Evolutionary conservation across 2,113 vertebrate species (phyloP), one percentile per base, ranked within the genome.

Genomic region (Tichodroma muraria): DNA sequence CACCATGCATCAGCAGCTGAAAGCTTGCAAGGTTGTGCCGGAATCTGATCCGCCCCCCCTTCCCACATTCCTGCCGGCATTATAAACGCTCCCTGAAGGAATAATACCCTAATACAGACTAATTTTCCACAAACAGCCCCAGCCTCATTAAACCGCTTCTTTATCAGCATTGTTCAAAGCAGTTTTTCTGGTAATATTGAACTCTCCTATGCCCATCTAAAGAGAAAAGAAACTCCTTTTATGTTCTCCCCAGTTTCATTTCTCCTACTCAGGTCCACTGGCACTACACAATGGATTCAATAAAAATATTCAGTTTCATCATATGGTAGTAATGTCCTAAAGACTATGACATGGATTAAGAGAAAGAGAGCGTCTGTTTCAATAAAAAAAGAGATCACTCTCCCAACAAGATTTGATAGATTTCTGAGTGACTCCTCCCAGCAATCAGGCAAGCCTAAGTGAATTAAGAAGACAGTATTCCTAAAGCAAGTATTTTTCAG

Each of bases 51-150:
- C 42, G 21, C 53, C 49, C 15, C 15, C 19, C 21, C 17, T 79
- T 53, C 50, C 88, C 87, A 96, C 97, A 98, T 98, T 98, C 97
- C 97, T 97, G 91, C 60, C 80, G 66, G 97, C 95, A 98, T 98
- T 98, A 98, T 72, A 96, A 97, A 94, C 1, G 11, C 80, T 94
- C 97, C 96, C 95, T 95, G 88, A 92, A 98, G 97, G 96, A 98
- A 96, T 95, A 97, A 89, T 92, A 98, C 84, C 94, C 94, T 95
- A 97, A 97, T 93, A 89, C 78, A 20, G 87, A 93, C 95, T 96
- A 95, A 96, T 96, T 98, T 97, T 95, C 94, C 1, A 28, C 96
- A 95, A 97, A 97, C 89, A 94, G 69, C 76, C 88, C 66, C 93
- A 88, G 95, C 91, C 85, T 97, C 92, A 92, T 96, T 92, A 97